Base-by-base conservation (phyloP, 2,113 vertebrate species). In the Ceyx melanurus region DNA sequence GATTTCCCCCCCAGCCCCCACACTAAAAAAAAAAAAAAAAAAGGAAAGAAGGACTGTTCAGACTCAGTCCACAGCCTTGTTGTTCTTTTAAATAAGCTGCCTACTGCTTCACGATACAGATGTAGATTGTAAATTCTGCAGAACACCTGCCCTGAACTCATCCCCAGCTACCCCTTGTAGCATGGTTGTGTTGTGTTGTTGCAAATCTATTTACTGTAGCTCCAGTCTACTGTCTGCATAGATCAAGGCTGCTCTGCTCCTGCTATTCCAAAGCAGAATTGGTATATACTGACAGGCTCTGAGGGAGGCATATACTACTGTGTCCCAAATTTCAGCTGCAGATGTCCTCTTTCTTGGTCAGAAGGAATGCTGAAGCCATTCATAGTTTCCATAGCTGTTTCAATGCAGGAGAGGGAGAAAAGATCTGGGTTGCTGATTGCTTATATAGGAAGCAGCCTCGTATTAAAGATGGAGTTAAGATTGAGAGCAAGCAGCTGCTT, bases 381-480 rank as follows among this genome's bases (percentile, higher is more conserved):
- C 5, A 3, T 20, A 5, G 73, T 67, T 88, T 90, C 37, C 5
- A 2, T 40, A 45, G 88, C 72, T 77, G 53, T 72, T 90, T 1
- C 2, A 7, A 57, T 78, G 45, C 33, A 75, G 58, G 50, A 78
- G 50, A 18, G 45, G 54, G 28, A 46, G 70, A 31, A 61, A 92
- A 81, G 93, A 92, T 86, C 86, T 93, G 89, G 84, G 62, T 54
- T 67, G 80, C 61, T 93, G 77, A 86, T 94, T 89, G 86, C 77
- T 90, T 84, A 18, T 45, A 10, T 89, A 81, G 81, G 73, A 91
- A 89, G 54, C 53, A 72, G 77, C 50, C 90, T 96, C 58, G 5
- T 33, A 45, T 48, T 62, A 89, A 73, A 65, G 48, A 67, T 53
- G 46, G 82, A 95, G 77, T 88, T 23, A 65, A 90, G 73, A 86